A percentile compares a stretch with the other conserved stretches of the same genome.
phyloP scores from a whole-genome alignment of 2,113 vertebrate species.

The Colaptes auratus region DNA sequence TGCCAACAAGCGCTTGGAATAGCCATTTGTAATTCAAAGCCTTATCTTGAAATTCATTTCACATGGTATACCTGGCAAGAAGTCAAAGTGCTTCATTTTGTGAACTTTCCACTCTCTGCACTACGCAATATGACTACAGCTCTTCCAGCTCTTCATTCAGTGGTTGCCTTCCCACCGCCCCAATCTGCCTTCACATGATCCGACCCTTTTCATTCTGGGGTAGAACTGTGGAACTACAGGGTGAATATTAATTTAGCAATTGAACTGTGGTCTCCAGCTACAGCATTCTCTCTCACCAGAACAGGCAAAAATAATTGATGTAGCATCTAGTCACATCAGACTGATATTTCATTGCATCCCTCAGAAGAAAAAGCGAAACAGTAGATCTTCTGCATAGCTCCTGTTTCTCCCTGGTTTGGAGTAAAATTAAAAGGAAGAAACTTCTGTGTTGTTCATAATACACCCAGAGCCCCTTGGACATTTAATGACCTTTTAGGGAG shows the following conservation, averaged over 20 bases:
- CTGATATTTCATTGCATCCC: neutral
- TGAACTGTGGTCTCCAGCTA: neutral
- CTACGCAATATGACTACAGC: neutral
- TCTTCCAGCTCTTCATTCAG: neutral
- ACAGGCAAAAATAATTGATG: neutral
- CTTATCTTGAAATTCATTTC: constrained; percentile 55
- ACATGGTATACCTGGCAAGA: constrained; percentile 47
- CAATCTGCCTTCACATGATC: neutral
- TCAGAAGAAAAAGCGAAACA: neutral
- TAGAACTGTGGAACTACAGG: neutral
- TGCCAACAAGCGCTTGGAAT: constrained; percentile 33
- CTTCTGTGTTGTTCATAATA: neutral
- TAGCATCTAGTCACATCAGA: neutral
- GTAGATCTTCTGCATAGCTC: neutral
- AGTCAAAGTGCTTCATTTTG: constrained; percentile 47
- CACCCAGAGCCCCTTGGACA: neutral
- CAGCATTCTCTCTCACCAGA: neutral
- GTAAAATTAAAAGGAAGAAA: neutral
- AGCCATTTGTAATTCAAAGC: constrained; percentile 20
- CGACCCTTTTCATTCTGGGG: neutral
- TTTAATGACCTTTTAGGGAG: neutral
- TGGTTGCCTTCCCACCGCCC: neutral
- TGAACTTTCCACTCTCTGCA: constrained; percentile 23
- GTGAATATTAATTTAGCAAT: constrained; percentile 50
- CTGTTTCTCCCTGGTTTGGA: neutral